phyloP scores from a whole-genome alignment of 2,113 vertebrate genomes.

The Ptychochromis oligacanthus region DNA sequence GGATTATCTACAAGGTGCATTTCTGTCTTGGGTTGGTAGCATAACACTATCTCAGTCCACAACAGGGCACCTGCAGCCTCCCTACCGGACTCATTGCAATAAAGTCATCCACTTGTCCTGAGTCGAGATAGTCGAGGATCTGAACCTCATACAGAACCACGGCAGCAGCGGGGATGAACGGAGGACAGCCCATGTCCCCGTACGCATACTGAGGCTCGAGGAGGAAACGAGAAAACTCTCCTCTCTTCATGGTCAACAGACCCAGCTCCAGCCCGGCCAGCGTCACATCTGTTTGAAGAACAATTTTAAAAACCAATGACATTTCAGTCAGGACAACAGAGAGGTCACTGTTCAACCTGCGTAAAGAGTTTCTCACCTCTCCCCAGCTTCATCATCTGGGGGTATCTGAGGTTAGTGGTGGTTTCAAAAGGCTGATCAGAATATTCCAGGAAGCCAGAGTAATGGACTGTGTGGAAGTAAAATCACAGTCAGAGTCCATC shows the following conservation, averaged over 20 bases:
- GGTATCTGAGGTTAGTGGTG: constrained; percentile 72
- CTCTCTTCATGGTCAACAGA: constrained; percentile 88
- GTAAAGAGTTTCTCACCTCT: constrained; percentile 77
- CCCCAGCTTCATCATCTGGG: constrained; percentile 89
- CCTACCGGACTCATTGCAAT: constrained; percentile 80
- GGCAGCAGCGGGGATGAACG: constrained; percentile 84
- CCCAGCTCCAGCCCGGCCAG: constrained; percentile 88
- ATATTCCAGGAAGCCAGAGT: constrained; percentile 88
- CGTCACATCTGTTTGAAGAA: constrained; percentile 84
- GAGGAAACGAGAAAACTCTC: constrained; percentile 88
- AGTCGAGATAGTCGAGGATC: constrained; percentile 88
- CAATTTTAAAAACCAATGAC: not conserved
- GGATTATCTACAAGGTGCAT: not conserved
- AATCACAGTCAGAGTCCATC: not conserved
- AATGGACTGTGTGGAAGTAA: constrained; percentile 81
- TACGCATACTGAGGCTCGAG: constrained; percentile 87
- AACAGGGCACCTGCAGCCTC: not conserved
- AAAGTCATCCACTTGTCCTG: constrained; percentile 84
- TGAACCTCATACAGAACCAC: constrained; percentile 88
- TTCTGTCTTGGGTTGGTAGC: not conserved
- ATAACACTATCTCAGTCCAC: not conserved
- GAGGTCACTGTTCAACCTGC: not conserved
- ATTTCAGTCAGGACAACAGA: not conserved
- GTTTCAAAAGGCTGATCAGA: constrained; percentile 86
- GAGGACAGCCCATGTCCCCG: constrained; percentile 87